Evolutionary conservation across 1,140 invertebrate genomes (phyloP).

Genomic region (Scaptomyza pallida): DNA sequence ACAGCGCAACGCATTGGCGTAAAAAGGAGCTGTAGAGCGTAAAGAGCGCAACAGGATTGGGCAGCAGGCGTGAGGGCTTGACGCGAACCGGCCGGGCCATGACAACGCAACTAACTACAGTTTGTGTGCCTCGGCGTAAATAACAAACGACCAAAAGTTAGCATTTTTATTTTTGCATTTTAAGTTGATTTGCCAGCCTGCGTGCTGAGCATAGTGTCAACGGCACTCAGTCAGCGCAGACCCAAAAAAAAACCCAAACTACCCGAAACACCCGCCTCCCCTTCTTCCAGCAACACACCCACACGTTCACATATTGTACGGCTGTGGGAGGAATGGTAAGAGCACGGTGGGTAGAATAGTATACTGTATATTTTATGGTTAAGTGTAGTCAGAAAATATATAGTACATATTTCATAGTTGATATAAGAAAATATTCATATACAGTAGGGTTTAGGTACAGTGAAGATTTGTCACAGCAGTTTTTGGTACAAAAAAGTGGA

Average conservation of each 20-base stretch:
- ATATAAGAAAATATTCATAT: too few relatives aligned
- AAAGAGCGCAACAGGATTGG: slow-evolving; percentile 76
- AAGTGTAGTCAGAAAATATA: neutral
- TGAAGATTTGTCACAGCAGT: too few relatives aligned
- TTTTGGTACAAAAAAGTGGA: too few relatives aligned
- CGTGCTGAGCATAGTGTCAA: slow-evolving; percentile 51
- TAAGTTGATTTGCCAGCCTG: slow-evolving; percentile 68
- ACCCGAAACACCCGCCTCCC: neutral
- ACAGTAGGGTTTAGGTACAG: too few relatives aligned
- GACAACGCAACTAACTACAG: slow-evolving; percentile 75
- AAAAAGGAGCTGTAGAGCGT: slow-evolving; percentile 68
- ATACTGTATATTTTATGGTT: neutral
- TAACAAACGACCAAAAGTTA: slow-evolving; percentile 67
- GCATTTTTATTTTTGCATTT: slow-evolving; percentile 75
- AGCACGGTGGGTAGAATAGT: slow-evolving; percentile 12
- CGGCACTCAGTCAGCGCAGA: slow-evolving; percentile 55
- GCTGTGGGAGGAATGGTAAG: neutral
- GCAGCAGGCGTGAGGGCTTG: slow-evolving; percentile 31
- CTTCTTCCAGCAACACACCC: slow-evolving; percentile 26
- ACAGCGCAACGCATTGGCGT: neutral
- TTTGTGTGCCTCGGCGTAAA: slow-evolving; percentile 57
- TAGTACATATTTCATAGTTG: neutral
- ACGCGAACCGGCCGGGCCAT: slow-evolving; percentile 47
- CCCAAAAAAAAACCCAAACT: neutral
- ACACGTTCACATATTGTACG: slow-evolving; percentile 36